These are phyloP conservation scores for Sphaerophoria taeniata DNA, from an alignment of 2,888 invertebrate genomes.

Conservation along the genomic window DNA sequence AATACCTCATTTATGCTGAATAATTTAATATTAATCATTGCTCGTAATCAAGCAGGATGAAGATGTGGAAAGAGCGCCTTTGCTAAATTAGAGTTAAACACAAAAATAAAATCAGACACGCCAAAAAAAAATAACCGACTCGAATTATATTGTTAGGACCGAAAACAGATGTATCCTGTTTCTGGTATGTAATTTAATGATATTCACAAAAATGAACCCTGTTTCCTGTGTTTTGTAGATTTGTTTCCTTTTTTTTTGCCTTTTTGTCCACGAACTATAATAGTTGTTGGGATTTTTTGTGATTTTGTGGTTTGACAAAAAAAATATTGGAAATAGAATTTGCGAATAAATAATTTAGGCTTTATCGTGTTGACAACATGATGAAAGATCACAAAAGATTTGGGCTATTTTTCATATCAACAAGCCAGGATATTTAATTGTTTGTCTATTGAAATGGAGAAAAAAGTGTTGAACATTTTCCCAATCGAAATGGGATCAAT, in stretches of 20 bases:
- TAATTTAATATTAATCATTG: slow-evolving; percentile 70
- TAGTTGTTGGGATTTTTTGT: slow-evolving; percentile 27
- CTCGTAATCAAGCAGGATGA: background rate
- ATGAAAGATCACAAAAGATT: slow-evolving; percentile 11
- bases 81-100: slow-evolving; percentile 45
- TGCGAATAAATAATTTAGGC: slow-evolving; percentile 55
- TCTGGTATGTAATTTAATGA: slow-evolving; percentile 41
- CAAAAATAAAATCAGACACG: slow-evolving; percentile 23
- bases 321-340: slow-evolving; percentile 56
- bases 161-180: slow-evolving; percentile 60
- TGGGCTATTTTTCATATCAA: slow-evolving; percentile 47
- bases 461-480: background rate
- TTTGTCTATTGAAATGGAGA: background rate
- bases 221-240: slow-evolving; percentile 39
- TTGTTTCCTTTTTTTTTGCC: slow-evolving; percentile 1
- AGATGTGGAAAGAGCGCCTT: background rate
- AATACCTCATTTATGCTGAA: slow-evolving; percentile 71
- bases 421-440: slow-evolving; percentile 37
- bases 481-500: background rate
- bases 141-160: slow-evolving; percentile 42
- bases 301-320: slow-evolving; percentile 20
- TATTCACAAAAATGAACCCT: slow-evolving; percentile 48
- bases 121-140: slow-evolving; percentile 10
- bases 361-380: slow-evolving; percentile 33
- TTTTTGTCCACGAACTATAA: background rate